Percentiles rank a stretch among this genome's conserved stretches.
Evolutionary conservation across 2,797 vertebrate genomes (phyloP).

Genomic region (Amblyraja radiata): DNA sequence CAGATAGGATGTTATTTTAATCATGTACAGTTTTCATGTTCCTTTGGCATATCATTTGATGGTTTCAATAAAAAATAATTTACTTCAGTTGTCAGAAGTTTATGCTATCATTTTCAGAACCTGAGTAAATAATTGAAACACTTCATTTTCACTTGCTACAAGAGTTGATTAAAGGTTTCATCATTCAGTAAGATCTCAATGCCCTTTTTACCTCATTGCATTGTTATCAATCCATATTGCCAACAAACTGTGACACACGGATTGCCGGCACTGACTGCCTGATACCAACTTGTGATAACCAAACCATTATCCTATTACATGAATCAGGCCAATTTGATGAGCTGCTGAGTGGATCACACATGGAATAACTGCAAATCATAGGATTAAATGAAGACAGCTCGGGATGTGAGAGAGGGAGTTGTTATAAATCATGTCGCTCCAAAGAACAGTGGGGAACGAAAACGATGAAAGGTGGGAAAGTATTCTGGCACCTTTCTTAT

Average conservation of each 20-base stretch:
- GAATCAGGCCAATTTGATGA: neutral
- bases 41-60: neutral
- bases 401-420: no score
- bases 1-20: no score
- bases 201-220: neutral
- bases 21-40: neutral
- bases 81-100: neutral
- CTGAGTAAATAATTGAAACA: neutral
- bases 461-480: neutral
- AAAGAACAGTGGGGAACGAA: neutral
- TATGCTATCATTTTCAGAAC: neutral
- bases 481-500: neutral
- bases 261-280: neutral
- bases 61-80: neutral
- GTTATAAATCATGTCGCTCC: no score
- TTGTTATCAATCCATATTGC: neutral
- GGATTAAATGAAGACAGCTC: no score
- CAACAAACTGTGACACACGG: neutral
- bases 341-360: no score
- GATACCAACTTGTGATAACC: no score
- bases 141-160: neutral
- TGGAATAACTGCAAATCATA: no score
- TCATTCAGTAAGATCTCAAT: neutral
- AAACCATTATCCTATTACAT: no score
- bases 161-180: neutral